Evolutionary conservation across 2,113 vertebrate genomes (phyloP), one percentile per base, ranked within the genome.

Genomic region (Clinocottus analis): DNA sequence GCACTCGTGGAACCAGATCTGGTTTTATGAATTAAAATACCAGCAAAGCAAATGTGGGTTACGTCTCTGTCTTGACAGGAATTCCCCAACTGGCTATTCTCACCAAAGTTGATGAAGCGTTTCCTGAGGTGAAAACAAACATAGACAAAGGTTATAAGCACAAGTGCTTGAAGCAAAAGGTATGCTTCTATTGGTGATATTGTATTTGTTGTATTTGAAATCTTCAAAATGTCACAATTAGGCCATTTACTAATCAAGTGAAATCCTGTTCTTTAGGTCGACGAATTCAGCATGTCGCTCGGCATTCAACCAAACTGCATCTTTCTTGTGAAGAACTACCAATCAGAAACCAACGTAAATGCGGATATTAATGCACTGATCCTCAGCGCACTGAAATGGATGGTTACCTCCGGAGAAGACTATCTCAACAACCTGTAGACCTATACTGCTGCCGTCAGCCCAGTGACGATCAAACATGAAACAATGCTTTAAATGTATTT

Each of bases 261-360:
- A 31, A 2, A 37, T 39, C 7, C 14, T 39, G 33, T 27, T 56
- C 0, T 19, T 58, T 31, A 61, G 61, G 25, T 47, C 3, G 17
- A 59, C 1, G 0, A 17, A 3, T 3, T 70, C 1, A 16, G 7
- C 0, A 0, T 0, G 4, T 0, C 0, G 11, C 60, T 90, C 25
- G 88, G 81, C 0, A 1, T 85, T 25, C 65, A 75, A n/a, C 1
- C 31, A 6, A 69, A 82, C 72, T 77, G 62, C 67, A 79, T 87
- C 77, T 87, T 87, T 41, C 88, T 45, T 8, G 78, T 90, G 68
- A 81, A 82, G 75, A 85, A 87, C 80, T 87, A 84, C 53, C 2
- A 7, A 0, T 29, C 21, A 11, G 78, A 79, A 31, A 27, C 6
- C 9, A 1, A 21, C 2, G 11, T 11, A 1, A 19, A 53, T 29